Percentiles rank a stretch among this genome's conserved stretches.
phyloP scores from a whole-genome alignment of 2,797 vertebrate genomes.

The Aplochiton taeniatus region DNA sequence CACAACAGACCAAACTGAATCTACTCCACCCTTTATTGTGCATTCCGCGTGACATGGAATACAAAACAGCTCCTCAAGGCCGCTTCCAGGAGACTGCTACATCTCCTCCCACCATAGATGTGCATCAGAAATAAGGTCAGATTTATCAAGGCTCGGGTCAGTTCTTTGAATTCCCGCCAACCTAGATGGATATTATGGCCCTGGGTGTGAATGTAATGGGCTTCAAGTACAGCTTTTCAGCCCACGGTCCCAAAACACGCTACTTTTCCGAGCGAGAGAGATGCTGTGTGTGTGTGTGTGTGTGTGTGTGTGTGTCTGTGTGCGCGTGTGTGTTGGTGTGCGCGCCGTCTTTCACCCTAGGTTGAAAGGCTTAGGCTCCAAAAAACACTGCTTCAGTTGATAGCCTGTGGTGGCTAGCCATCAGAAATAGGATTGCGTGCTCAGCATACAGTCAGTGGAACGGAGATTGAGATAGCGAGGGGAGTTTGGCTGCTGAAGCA shows the following conservation, averaged over 20 bases:
- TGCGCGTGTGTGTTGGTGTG: not conserved
- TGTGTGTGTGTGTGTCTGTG: not conserved
- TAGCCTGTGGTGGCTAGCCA: constrained; percentile 1
- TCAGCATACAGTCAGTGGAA: constrained; percentile 30
- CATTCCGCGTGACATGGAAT: no score
- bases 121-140: not conserved
- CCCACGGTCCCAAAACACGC: not conserved
- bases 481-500: constrained; percentile 9
- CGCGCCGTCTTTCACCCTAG: constrained; percentile 16
- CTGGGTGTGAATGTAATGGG: not conserved
- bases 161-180: not conserved
- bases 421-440: constrained; percentile 19
- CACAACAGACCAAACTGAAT: no score
- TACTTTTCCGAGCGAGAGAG: not conserved
- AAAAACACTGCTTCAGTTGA: constrained; percentile 15
- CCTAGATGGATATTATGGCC: not conserved
- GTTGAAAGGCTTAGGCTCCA: constrained; percentile 12
- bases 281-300: not conserved
- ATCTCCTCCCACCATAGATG: not conserved
- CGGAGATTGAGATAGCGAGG: constrained; percentile 15
- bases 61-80: not conserved
- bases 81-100: not conserved
- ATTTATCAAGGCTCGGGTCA: not conserved
- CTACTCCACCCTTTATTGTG: no score
- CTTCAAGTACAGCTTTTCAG: not conserved